These are phyloP conservation scores for Eutrigla gurnardus DNA, from an alignment of 2,797 vertebrate genomes.

Conservation along the genomic window DNA sequence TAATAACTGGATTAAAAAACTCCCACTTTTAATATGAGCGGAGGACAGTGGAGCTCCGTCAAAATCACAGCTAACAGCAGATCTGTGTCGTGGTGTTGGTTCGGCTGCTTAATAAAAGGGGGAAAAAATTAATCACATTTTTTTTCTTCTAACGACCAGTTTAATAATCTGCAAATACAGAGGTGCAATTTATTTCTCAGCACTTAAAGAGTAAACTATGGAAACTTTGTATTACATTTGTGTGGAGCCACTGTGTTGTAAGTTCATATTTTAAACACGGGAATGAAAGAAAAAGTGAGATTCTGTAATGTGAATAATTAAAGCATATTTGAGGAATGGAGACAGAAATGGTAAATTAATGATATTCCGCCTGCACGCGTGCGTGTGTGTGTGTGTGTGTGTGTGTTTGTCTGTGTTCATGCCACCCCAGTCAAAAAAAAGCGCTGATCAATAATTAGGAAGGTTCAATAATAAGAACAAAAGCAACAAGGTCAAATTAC, in stretches of 20 bases:
- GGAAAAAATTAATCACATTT: too few species aligned
- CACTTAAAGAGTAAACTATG: background rate
- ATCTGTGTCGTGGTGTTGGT: background rate
- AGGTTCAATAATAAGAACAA: background rate
- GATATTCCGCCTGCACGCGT: background rate
- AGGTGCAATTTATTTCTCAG: too few species aligned
- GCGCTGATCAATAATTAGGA: background rate
- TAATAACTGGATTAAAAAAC: conserved; percentile 4
- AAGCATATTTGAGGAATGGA: background rate
- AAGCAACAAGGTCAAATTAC: background rate
- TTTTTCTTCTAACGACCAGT: background rate
- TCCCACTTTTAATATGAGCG: background rate
- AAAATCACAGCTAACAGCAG: background rate
- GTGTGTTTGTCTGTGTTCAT: background rate
- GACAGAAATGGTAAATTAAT: background rate
- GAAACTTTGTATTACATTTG: background rate
- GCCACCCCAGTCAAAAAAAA: background rate
- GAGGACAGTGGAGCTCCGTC: background rate
- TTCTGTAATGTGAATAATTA: background rate
- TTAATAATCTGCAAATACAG: background rate
- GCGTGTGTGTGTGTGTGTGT: background rate
- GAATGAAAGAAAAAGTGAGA: background rate
- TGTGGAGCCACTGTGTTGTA: background rate
- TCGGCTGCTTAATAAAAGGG: too few species aligned
- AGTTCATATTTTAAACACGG: background rate